These are phyloP conservation scores for Andrena minutula DNA, from an alignment of 2,888 invertebrate genomes.

Conservation along the genomic window DNA sequence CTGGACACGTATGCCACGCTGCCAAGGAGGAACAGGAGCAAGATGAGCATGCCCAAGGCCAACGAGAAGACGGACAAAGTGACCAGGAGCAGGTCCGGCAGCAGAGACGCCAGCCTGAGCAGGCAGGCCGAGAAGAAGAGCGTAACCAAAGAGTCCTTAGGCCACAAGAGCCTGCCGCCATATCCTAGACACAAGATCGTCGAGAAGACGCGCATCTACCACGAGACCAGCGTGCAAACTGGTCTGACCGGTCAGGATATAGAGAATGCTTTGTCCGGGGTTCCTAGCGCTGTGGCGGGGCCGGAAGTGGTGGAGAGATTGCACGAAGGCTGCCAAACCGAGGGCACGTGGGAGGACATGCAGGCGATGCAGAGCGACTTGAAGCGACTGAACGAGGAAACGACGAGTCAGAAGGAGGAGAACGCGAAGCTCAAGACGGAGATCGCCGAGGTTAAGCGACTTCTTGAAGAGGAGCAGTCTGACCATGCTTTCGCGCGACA, in stretches of 20 bases:
- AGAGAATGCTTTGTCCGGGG: slow-evolving; percentile 90
- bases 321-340: slow-evolving; percentile 88
- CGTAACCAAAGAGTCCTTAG: slow-evolving; percentile 75
- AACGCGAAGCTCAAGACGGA: slow-evolving; percentile 88
- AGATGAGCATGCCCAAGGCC: slow-evolving; percentile 64
- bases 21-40: slow-evolving; percentile 89
- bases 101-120: slow-evolving; percentile 85
- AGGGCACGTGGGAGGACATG: slow-evolving; percentile 88
- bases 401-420: slow-evolving; percentile 75
- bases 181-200: slow-evolving; percentile 84
- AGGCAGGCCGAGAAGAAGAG: slow-evolving; percentile 78
- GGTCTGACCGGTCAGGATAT: slow-evolving; percentile 90
- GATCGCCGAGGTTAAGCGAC: slow-evolving; percentile 87
- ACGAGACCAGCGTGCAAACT: slow-evolving; percentile 92
- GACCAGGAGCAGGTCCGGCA: slow-evolving; percentile 85
- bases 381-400: slow-evolving; percentile 86
- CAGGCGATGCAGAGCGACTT: slow-evolving; percentile 87
- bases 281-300: slow-evolving; percentile 79
- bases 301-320: slow-evolving; percentile 85
- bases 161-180: slow-evolving; percentile 85
- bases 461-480: slow-evolving; percentile 89
- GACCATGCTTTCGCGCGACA: slow-evolving; percentile 91
- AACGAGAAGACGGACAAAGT: slow-evolving; percentile 64
- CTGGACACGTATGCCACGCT: slow-evolving; percentile 92
- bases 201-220: slow-evolving; percentile 90